phyloP scores from a whole-genome alignment of 2,113 vertebrate species.

The Lamprotornis superbus region DNA sequence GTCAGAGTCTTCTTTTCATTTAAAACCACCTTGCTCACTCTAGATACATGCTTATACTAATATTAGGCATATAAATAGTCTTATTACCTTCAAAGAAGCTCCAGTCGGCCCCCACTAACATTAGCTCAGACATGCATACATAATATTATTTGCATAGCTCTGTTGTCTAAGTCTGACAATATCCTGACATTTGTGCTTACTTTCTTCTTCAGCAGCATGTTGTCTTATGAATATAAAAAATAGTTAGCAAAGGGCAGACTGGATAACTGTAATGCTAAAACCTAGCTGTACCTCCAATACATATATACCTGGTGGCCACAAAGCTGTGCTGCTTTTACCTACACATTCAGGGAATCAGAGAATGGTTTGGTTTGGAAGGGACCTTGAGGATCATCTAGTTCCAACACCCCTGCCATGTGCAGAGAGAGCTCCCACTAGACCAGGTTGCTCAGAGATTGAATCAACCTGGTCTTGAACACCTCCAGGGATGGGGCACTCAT shows the following conservation, averaged over 20 bases:
- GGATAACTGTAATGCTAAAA: not conserved
- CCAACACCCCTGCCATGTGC: not conserved
- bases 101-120: rapidly evolving
- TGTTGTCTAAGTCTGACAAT: not conserved
- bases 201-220: not conserved
- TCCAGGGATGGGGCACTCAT: not conserved
- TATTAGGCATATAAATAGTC: not conserved
- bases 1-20: not conserved
- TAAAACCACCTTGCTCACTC: not conserved
- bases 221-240: not conserved
- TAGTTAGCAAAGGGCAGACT: not conserved
- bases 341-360: not conserved
- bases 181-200: not conserved
- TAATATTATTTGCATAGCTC: not conserved
- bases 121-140: not conserved
- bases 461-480: not conserved
- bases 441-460: not conserved
- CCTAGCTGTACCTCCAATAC: not conserved
- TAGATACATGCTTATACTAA: not conserved
- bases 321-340: not conserved
- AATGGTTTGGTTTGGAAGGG: not conserved
- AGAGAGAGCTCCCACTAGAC: not conserved
- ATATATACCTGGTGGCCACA: not conserved
- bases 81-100: not conserved
- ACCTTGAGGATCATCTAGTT: not conserved